Conservation (phyloP, 2,797 vertebrate genomes). For the Falco novaeseelandiae region DNA sequence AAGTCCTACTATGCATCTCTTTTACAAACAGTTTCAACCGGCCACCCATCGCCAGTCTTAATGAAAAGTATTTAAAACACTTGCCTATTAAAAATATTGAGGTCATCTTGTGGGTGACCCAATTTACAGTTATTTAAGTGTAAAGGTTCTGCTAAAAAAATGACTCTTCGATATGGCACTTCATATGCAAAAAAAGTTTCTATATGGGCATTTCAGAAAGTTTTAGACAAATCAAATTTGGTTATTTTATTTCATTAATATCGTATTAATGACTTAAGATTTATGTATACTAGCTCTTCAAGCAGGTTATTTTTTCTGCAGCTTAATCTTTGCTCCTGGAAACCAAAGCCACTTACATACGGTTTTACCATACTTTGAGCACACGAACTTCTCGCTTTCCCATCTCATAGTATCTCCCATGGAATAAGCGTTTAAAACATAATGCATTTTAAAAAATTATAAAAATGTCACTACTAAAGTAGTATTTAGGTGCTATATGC, state of each 20-base stretch:
- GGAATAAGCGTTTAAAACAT: background rate
- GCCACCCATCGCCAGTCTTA: background rate
- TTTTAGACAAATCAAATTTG: background rate
- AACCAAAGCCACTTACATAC: background rate
- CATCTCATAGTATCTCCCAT: background rate
- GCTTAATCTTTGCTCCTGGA: background rate
- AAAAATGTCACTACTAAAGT: background rate
- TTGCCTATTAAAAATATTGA: background rate
- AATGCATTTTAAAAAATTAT: background rate
- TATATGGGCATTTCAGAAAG: background rate
- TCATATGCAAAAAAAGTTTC: background rate
- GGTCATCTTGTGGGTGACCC: background rate
- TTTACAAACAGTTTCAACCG: background rate
- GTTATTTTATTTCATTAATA: background rate
- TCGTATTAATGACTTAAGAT: background rate
- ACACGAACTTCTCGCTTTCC: background rate
- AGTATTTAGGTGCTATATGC: background rate
- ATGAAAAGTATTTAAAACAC: background rate
- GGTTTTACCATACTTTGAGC: background rate
- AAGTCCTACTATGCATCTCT: background rate
- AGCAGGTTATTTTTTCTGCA: background rate
- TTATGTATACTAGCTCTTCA: background rate
- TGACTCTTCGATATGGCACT: background rate
- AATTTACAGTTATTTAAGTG: background rate
- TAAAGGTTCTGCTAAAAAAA: background rate